Evolutionary conservation across 2,888 invertebrate species (phyloP).

Genomic region (Heliconius erato): DNA sequence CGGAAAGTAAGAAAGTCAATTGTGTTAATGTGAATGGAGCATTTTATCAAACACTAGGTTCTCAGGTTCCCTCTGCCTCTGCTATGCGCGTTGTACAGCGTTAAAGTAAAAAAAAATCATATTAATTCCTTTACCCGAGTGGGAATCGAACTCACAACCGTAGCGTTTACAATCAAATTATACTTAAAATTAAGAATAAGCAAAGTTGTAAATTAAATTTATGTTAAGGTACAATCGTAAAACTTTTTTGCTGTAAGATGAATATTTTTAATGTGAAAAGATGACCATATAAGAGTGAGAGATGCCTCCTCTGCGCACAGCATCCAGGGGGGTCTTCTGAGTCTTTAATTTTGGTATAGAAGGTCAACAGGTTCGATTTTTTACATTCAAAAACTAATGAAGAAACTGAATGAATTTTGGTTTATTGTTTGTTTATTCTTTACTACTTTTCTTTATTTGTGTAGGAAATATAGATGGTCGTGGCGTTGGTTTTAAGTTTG

Average conservation of each 20-base stretch:
- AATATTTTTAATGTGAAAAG: slow-evolving; percentile 30
- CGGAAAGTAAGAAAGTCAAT: too few species aligned
- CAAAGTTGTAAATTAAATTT: slow-evolving; percentile 27
- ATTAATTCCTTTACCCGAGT: too few species aligned
- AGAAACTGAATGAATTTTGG: not conserved
- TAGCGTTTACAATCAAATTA: not conserved
- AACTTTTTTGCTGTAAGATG: slow-evolving; percentile 16
- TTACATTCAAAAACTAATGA: slow-evolving; percentile 10
- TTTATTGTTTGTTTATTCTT: not conserved
- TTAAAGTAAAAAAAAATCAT: too few species aligned
- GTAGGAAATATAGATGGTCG: too few species aligned
- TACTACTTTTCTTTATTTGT: not conserved
- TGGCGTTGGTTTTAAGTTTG: too few species aligned
- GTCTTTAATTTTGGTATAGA: not conserved
- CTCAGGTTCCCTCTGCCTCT: too few species aligned
- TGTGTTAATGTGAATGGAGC: too few species aligned
- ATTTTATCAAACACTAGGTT: too few species aligned
- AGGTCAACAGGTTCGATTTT: slow-evolving; percentile 15
- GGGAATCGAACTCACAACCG: not conserved
- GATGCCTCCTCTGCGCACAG: not conserved
- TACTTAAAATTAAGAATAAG: not conserved
- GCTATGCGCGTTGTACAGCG: too few species aligned
- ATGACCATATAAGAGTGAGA: slow-evolving; percentile 22
- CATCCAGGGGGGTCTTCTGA: slow-evolving; percentile 19
- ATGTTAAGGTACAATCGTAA: slow-evolving; percentile 20